Evolutionary conservation across 2,113 vertebrate genomes (phyloP).

Genomic region (Grantiella picta): DNA sequence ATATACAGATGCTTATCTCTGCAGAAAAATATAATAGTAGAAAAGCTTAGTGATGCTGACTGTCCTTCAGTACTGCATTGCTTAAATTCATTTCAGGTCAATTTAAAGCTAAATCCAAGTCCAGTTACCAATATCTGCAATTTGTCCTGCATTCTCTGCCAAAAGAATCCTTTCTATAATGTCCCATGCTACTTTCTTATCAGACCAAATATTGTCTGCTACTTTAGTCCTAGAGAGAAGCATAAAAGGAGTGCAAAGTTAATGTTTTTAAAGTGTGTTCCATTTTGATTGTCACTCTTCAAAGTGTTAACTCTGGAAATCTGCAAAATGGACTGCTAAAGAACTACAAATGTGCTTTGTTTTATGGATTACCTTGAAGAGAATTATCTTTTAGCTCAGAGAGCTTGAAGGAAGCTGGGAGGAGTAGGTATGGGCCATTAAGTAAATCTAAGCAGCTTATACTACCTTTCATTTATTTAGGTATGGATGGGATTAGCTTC

Average conservation of each 20-base stretch:
- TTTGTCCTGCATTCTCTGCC: neutral
- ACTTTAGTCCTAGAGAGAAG: neutral
- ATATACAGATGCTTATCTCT: neutral
- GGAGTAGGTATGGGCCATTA: neutral
- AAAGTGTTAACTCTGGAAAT: neutral
- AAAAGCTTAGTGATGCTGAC: neutral
- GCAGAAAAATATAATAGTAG: neutral
- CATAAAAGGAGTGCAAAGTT: neutral
- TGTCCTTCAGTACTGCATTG: neutral
- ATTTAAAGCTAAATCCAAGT: neutral
- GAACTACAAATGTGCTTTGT: neutral
- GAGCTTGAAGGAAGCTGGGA: neutral
- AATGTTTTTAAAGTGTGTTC: neutral
- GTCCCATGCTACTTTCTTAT: neutral
- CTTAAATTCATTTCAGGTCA: neutral
- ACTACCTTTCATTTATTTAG: neutral
- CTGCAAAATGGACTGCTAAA: neutral
- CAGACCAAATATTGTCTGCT: neutral
- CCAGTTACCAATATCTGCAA: neutral
- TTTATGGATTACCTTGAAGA: neutral
- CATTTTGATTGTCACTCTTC: neutral
- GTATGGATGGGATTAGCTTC: neutral
- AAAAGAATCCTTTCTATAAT: neutral
- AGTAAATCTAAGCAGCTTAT: conserved; percentile 9
- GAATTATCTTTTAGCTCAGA: neutral